These are phyloP conservation scores for Folsomia candida DNA, from an alignment of 2,888 invertebrate genomes.

Conservation along the genomic window DNA sequence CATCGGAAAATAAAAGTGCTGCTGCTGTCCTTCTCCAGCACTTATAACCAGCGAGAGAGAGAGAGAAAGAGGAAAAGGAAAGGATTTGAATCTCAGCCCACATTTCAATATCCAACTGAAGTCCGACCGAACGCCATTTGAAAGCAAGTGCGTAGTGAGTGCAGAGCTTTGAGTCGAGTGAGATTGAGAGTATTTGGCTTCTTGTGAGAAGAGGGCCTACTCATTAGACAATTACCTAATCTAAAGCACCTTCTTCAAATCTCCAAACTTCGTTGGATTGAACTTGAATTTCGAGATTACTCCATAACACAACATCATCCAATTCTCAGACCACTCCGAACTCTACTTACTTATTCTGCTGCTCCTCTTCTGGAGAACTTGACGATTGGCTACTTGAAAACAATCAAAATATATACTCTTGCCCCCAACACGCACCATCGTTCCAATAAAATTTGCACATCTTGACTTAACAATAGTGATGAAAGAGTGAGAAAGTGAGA, in stretches of 20 bases:
- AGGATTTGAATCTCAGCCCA: background rate
- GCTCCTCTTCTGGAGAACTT: background rate
- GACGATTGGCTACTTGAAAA: background rate
- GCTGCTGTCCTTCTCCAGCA: background rate
- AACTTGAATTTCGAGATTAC: background rate
- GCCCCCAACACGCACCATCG: no score
- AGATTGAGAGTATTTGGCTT: slow-evolving; percentile 5
- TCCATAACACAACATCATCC: background rate
- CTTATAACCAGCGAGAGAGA: slow-evolving; percentile 20
- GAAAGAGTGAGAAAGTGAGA: background rate
- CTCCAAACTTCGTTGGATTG: background rate
- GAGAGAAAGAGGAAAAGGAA: slow-evolving; percentile 1
- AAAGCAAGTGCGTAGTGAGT: background rate
- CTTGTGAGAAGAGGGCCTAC: slow-evolving; percentile 2
- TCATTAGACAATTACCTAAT: slow-evolving; percentile 5
- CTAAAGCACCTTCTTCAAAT: background rate
- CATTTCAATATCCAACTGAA: background rate
- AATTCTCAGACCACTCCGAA: background rate
- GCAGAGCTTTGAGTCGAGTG: background rate
- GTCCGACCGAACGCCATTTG: background rate
- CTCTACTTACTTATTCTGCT: no score
- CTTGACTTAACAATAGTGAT: background rate
- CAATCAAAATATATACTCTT: background rate
- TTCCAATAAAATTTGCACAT: background rate
- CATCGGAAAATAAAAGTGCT: background rate